Evolutionary conservation across 2,888 invertebrate species (phyloP).

Genomic region (Pomacea canaliculata): DNA sequence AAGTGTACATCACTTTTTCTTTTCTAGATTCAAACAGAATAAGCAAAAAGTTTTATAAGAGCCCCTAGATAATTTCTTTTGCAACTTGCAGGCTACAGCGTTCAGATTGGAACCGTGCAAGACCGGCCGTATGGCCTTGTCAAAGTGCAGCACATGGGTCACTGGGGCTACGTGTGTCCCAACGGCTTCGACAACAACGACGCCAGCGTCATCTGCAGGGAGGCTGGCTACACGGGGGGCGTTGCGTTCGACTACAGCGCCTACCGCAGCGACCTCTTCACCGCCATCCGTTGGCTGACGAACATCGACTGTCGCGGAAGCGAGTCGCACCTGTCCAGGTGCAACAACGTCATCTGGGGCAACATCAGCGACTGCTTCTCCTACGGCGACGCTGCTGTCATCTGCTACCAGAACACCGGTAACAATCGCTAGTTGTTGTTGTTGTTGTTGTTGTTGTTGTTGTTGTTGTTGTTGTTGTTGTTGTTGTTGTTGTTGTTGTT

Average conservation of each 20-base stretch:
- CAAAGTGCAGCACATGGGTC: slow-evolving; percentile 42
- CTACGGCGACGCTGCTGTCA: slow-evolving; percentile 53
- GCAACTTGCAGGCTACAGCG: slow-evolving; percentile 38
- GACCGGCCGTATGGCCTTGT: slow-evolving; percentile 43
- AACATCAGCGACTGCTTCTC: slow-evolving; percentile 22
- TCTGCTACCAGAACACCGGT: slow-evolving; percentile 56
- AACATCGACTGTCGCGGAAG: slow-evolving; percentile 55
- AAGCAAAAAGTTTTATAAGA: too few species aligned
- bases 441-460: too few species aligned
- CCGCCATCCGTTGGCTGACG: slow-evolving; percentile 72
- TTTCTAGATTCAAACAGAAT: too few species aligned
- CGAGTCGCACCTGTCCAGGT: slow-evolving; percentile 40
- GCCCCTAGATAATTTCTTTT: too few species aligned
- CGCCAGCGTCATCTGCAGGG: slow-evolving; percentile 52
- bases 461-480: too few species aligned
- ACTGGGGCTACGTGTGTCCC: slow-evolving; percentile 51
- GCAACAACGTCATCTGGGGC: slow-evolving; percentile 19
- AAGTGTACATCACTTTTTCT: too few species aligned
- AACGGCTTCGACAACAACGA: slow-evolving; percentile 54
- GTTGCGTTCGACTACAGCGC: slow-evolving; percentile 36
- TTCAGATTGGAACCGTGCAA: slow-evolving; percentile 35
- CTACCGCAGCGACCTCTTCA: slow-evolving; percentile 34
- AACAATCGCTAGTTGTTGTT: slow-evolving; percentile 22
- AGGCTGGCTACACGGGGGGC: slow-evolving; percentile 48
- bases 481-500: too few species aligned